These are phyloP conservation scores for Heteromurus nitidus DNA, from an alignment of 2,888 invertebrate genomes.

Conservation along the genomic window DNA sequence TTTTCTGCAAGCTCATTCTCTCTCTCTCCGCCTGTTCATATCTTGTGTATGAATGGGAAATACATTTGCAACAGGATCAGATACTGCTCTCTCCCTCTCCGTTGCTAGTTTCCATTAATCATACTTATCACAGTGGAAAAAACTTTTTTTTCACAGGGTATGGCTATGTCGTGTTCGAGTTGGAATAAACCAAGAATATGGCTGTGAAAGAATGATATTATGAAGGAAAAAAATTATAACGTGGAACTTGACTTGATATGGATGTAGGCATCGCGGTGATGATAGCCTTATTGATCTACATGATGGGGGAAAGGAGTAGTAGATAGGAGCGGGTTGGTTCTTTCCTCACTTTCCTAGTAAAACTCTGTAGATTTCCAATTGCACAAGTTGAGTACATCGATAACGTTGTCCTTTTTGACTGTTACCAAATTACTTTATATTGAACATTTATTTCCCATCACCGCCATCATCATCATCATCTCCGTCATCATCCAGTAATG, in stretches of 20 bases:
- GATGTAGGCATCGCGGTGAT: too few species aligned
- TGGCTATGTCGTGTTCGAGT: too few species aligned
- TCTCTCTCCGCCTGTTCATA: constrained; percentile 26
- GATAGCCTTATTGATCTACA: constrained; percentile 38
- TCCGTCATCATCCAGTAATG: too few species aligned
- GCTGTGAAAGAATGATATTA: neutral
- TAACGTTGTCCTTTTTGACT: constrained; percentile 56
- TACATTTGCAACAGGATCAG: constrained; percentile 60
- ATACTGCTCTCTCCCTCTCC: constrained; percentile 46
- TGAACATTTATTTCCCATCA: constrained; percentile 58
- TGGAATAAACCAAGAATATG: neutral
- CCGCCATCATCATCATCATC: too few species aligned
- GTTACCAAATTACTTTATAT: constrained; percentile 54
- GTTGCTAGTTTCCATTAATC: constrained; percentile 54
- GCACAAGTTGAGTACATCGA: constrained; percentile 46
- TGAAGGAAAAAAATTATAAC: constrained; percentile 21
- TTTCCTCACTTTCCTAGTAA: too few species aligned
- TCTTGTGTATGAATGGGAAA: constrained; percentile 54
- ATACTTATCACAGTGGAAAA: constrained; percentile 60
- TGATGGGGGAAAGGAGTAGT: neutral
- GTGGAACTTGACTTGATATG: too few species aligned
- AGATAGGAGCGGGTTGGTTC: too few species aligned
- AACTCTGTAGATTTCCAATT: constrained; percentile 30
- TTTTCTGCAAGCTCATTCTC: constrained; percentile 17
- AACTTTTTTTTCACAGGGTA: constrained; percentile 41